Base-by-base conservation (phyloP, 37 sponge, comb jelly and placozoan genomes). In the Theonella swinhoei region DNA sequence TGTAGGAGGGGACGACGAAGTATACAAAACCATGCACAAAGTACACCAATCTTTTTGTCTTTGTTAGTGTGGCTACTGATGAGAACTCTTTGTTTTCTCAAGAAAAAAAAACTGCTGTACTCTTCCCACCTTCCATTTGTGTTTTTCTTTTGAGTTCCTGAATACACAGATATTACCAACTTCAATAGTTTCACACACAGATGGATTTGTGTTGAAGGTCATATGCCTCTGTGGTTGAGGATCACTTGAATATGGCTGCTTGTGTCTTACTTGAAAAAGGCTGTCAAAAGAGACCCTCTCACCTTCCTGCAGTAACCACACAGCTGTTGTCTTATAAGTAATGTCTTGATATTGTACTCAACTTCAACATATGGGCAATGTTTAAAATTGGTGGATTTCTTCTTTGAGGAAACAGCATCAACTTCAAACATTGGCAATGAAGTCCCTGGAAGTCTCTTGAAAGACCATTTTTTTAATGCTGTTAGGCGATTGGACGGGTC, bases 251-350 rank as follows among this genome's bases (percentile, higher is more conserved):
- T 32, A 88, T 22, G 82, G 88, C 54, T 88, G 88, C 64, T 67
- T 81, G 32, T 35, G 30, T 41, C 89, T 76, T 9, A 89, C 89
- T 41, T 80, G 35, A 33, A 77, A 79, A 8, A 79, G 47, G 8
- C 85, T 68, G 59, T 89, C 90, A 58, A 81, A 61, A 39, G 85
- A 89, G 0, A 89, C 85, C 28, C 85, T 41, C 54, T 89, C 85
- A 34, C 79, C 81, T 67, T 89, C 85, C 22, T 83, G 76, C 8
- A 89, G 54, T 0, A 89, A 64, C 90, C 90, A 89, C 72, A 84
- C 90, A 60, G 77, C 85, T 30, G 85, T 83, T 4, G 85, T 84
- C 35, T 89, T 89, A 70, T 80, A 71, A 38, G 84, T 1, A 84
- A 17, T 25, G 67, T 39, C 39, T 67, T 33, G 4, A 75, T 75